Evolutionary conservation across 2,797 vertebrate genomes (phyloP).

Genomic region (Oreonectes daqikongensis): DNA sequence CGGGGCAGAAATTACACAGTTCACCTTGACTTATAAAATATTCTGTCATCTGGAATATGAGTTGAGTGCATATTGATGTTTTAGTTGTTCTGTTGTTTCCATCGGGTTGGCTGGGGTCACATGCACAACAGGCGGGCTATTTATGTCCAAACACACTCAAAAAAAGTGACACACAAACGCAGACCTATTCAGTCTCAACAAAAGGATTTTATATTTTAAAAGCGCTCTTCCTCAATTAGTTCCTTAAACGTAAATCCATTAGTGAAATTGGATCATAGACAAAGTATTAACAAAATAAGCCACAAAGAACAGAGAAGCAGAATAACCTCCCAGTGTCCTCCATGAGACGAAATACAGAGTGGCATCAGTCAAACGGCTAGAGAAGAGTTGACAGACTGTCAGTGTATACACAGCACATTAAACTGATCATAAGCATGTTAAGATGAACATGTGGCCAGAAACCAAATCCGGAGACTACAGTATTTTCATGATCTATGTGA

Average conservation of each 20-base stretch:
- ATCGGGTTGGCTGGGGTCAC: neutral
- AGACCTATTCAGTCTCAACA: neutral
- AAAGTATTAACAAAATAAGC: slow-evolving; percentile 13
- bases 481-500: too few relatives aligned
- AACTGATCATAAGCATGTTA: neutral
- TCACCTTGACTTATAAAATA: neutral
- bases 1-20: neutral
- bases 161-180: too few relatives aligned
- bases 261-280: slow-evolving; percentile 41
- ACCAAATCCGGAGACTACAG: too few relatives aligned
- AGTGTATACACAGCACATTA: neutral
- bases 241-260: slow-evolving; percentile 45
- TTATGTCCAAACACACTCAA: neutral
- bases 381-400: neutral
- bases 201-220: slow-evolving; percentile 2
- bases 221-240: slow-evolving; percentile 29
- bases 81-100: neutral
- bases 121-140: too few relatives aligned
- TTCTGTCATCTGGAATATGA: neutral
- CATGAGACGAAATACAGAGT: neutral
- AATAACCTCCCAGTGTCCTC: neutral
- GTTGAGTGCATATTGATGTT: neutral
- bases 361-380: neutral
- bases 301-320: slow-evolving; percentile 2
- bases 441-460: neutral